phyloP scores from a whole-genome alignment of 2,888 invertebrate species.

The Euclidia mi region DNA sequence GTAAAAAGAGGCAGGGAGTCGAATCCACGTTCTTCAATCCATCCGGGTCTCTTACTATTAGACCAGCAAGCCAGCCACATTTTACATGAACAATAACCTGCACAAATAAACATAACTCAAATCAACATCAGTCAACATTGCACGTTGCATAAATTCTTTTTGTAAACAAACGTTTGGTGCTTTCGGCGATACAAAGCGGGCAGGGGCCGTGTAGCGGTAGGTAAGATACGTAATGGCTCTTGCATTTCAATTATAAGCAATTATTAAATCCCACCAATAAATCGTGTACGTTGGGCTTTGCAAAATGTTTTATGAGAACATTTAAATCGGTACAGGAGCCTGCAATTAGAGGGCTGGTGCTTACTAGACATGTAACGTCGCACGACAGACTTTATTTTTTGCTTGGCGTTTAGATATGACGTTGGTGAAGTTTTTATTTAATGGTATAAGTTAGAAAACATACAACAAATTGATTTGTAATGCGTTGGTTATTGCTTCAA shows the following conservation, averaged over 20 bases:
- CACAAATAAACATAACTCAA: conserved; percentile 33
- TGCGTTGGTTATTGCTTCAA: too few species aligned
- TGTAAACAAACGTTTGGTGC: conserved; percentile 53
- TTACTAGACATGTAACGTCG: conserved; percentile 46
- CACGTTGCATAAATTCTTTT: conserved; percentile 51
- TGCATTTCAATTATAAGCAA: conserved; percentile 77
- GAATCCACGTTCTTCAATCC: too few species aligned
- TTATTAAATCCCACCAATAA: conserved; percentile 73
- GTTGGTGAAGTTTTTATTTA: too few species aligned
- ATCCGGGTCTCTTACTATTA: too few species aligned
- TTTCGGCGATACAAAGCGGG: conserved; percentile 60
- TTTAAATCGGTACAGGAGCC: conserved; percentile 69
- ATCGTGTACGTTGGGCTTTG: conserved; percentile 61
- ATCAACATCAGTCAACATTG: conserved; percentile 52
- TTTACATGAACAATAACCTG: too few species aligned
- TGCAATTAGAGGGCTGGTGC: conserved; percentile 59
- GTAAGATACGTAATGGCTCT: conserved; percentile 56
- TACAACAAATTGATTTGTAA: too few species aligned
- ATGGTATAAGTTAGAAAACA: too few species aligned
- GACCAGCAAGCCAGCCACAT: too few species aligned
- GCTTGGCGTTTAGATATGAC: neutral
- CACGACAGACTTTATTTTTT: neutral
- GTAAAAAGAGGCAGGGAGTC: too few species aligned
- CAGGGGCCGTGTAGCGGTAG: conserved; percentile 46
- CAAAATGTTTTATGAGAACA: conserved; percentile 63